phyloP scores from a whole-genome alignment of 2,113 vertebrate genomes.

The Furnarius figulus region DNA sequence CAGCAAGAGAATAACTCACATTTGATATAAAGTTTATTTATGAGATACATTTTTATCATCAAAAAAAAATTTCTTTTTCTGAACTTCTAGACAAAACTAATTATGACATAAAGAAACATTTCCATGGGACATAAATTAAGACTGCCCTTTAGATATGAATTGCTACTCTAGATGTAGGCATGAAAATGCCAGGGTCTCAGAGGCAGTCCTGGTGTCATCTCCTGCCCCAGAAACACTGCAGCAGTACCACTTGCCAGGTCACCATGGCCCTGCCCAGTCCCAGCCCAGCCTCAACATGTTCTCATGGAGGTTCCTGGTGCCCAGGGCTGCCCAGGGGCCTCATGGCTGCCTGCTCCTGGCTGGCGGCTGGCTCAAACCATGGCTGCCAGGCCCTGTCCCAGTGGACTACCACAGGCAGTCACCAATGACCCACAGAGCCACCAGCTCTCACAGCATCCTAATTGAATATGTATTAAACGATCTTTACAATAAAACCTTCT shows the following conservation, averaged over 20 bases:
- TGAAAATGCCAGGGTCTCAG: not conserved
- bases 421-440: accelerated
- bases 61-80: not conserved
- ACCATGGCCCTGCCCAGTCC: accelerated
- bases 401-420: not conserved
- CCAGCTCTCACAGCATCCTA: not conserved
- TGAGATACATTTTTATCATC: not conserved
- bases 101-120: not conserved
- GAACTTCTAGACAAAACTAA: not conserved
- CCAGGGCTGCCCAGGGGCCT: not conserved
- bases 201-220: accelerated
- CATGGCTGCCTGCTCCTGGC: not conserved
- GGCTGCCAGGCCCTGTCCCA: not conserved
- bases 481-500: not conserved
- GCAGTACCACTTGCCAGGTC: not conserved
- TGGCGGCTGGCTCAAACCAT: too few species aligned
- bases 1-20: not conserved
- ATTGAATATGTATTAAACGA: accelerated
- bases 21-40: not conserved
- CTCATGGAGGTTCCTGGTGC: not conserved
- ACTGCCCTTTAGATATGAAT: not conserved
- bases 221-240: not conserved
- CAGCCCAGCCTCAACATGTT: not conserved
- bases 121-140: not conserved
- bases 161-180: not conserved